phyloP scores from a whole-genome alignment of 2,888 invertebrate species.

The Rutpela maculata region DNA sequence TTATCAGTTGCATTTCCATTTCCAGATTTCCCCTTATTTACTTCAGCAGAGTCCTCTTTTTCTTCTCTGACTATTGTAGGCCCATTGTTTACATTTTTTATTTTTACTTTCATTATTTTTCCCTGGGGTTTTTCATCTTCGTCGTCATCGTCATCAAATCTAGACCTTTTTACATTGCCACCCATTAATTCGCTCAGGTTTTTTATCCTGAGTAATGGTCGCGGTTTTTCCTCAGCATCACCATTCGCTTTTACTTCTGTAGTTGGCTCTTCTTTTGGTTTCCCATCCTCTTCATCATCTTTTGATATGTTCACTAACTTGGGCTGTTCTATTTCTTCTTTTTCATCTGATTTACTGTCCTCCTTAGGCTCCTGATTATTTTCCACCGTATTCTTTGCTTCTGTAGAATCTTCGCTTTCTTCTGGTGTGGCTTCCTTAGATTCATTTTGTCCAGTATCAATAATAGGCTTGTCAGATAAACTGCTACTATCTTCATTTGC shows the following conservation, averaged over 20 bases:
- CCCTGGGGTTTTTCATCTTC: conserved; percentile 49
- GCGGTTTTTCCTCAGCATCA: conserved; percentile 65
- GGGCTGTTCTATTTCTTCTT: neutral
- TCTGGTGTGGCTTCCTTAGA: conserved; percentile 72
- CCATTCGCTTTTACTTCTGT: conserved; percentile 19
- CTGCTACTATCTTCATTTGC: conserved; percentile 81
- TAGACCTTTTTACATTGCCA: conserved; percentile 51
- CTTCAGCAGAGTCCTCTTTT: conserved; percentile 34
- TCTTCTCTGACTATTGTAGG: conserved; percentile 54
- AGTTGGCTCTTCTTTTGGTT: neutral
- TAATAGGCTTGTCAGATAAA: conserved; percentile 76
- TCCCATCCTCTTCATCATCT: conserved; percentile 46
- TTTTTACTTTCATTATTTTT: conserved; percentile 51
- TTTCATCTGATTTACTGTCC: conserved; percentile 24
- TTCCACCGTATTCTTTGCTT: conserved; percentile 32
- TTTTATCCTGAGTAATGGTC: conserved; percentile 61
- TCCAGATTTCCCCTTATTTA: neutral
- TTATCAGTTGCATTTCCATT: conserved; percentile 57
- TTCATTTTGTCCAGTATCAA: conserved; percentile 76
- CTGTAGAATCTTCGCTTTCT: conserved; percentile 53
- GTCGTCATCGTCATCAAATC: conserved; percentile 53
- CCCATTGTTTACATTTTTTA: conserved; percentile 61
- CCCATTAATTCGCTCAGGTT: conserved; percentile 50
- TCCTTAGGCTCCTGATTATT: conserved; percentile 37
- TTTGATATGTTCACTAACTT: conserved; percentile 22